phyloP scores from a whole-genome alignment of 2,888 invertebrate genomes.

The Pteria penguin region DNA sequence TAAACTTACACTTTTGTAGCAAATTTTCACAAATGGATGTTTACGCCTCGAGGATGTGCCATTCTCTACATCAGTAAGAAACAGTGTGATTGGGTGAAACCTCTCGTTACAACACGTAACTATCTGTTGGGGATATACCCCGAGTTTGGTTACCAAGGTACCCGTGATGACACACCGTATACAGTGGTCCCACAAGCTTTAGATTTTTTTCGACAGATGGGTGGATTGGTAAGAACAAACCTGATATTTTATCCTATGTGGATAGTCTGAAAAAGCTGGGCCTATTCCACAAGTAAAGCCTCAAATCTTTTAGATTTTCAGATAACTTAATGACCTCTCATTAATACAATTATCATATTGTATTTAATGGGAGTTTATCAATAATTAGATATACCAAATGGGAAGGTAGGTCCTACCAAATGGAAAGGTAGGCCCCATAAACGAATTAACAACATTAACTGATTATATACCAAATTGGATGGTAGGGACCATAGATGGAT shows the following conservation, averaged over 20 bases:
- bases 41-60: constrained; percentile 71
- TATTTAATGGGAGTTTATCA: too few species aligned
- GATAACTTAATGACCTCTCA: too few species aligned
- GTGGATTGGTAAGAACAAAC: constrained; percentile 64
- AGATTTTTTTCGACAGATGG: constrained; percentile 62
- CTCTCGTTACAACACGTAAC: constrained; percentile 59
- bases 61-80: constrained; percentile 66
- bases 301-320: too few species aligned
- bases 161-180: constrained; percentile 57
- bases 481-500: too few species aligned
- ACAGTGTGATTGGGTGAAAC: constrained; percentile 54
- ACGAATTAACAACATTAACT: too few species aligned
- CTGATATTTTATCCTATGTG: too few species aligned
- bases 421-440: too few species aligned
- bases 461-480: too few species aligned
- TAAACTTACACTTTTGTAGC: not conserved
- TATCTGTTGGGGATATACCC: constrained; percentile 46
- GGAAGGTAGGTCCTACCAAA: too few species aligned
- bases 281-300: too few species aligned
- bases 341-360: too few species aligned
- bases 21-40: constrained; percentile 77
- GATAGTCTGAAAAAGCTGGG: too few species aligned
- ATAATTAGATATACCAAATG: not conserved
- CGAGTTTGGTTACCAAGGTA: constrained; percentile 63
- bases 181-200: constrained; percentile 51